Evolutionary conservation across 2,113 vertebrate genomes (phyloP), one percentile per base, ranked within the genome.

Genomic region (Vanacampus margaritifer): DNA sequence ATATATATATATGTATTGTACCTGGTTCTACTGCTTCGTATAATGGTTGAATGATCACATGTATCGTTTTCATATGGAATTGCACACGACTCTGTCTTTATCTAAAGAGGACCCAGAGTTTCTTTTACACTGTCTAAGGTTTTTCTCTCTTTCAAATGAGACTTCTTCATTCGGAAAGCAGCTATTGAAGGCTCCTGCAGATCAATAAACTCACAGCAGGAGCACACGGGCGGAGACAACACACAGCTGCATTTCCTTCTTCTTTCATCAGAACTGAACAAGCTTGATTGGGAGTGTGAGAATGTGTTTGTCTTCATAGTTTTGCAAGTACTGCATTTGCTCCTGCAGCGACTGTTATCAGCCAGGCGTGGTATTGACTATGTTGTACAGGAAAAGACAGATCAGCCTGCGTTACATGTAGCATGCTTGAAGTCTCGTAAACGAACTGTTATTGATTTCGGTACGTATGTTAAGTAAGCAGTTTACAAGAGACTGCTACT

Each of bases 381-480:
- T 32, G 76, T 72, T 79, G 76, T 83, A 70, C 65, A 76, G 80
- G 75, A 82, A 85, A 84, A 67, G 37, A 53, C 60, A 81, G 79
- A 86, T 85, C 84, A 87, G 79, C 64, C 79, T 71, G 71, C 72
- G 82, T 78, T 78, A 75, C 79, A 73, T 69, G 74, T 72, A 61
- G 72, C 69, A 82, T 23, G 62, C 61, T 21, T 71, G 68, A 66
- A 81, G 72, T 85, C 79, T 65, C 45, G 51, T 85, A 87, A 87
- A 78, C 84, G 81, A 87, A 85, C 87, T 76, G 81, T 46, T 84
- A 87, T 87, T 79, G 86, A 87, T 87, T 69, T 61, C 74, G 72
- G 63, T 69, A 68, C 76, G 72, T 76, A 81, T 74, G 74, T 77
- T 76, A 74, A 81, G 85, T 79, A 83, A 83, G 75, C 67, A 72